Evolutionary conservation across 2,113 vertebrate genomes (phyloP).

Genomic region (Chaetodon trifascialis): DNA sequence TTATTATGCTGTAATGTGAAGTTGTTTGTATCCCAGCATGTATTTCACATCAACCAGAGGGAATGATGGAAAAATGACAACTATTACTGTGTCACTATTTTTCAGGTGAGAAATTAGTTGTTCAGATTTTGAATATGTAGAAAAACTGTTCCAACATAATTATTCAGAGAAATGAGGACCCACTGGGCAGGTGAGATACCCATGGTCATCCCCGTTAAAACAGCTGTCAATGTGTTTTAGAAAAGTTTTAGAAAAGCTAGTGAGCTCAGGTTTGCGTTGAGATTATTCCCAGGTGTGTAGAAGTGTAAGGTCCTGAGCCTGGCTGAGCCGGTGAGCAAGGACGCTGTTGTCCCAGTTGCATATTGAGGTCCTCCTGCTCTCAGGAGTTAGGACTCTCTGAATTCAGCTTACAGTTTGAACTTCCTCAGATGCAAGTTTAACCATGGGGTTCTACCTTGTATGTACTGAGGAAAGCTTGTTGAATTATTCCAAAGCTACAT

Average conservation of each 20-base stretch:
- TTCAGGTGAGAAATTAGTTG: no score
- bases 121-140: not conserved
- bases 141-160: no score
- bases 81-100: not conserved
- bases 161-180: no score
- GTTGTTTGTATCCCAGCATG: not conserved
- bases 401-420: not conserved
- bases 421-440: not conserved
- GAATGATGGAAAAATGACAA: not conserved
- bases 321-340: no score
- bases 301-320: no score
- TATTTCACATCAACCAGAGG: not conserved
- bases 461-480: not conserved
- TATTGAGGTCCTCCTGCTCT: not conserved
- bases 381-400: no score
- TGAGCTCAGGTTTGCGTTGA: no score
- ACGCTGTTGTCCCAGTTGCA: not conserved
- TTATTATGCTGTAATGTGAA: no score
- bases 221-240: no score
- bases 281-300: no score
- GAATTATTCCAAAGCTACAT: not conserved
- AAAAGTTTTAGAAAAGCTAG: no score
- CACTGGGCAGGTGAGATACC: not conserved
- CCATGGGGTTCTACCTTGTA: not conserved
- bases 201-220: no score